Evolutionary conservation across 1,140 invertebrate genomes (phyloP).

Genomic region (Ceratina calcarata): DNA sequence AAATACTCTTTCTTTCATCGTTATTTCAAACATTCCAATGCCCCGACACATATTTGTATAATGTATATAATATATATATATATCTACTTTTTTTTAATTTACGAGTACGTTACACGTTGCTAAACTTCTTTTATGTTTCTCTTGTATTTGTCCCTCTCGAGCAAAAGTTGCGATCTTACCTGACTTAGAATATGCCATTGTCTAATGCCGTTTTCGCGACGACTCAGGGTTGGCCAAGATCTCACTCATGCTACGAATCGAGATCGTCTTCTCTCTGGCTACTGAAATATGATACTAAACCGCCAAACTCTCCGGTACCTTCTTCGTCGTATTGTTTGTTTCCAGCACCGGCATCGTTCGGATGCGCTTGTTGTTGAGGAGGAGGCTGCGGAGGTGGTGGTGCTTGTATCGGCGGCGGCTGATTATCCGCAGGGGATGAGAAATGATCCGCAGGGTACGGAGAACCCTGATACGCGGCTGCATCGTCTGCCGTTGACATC

Average conservation of each 20-base stretch:
- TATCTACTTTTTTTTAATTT: slow-evolving; percentile 19
- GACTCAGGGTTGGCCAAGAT: slow-evolving; percentile 76
- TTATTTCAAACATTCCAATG: slow-evolving; percentile 48
- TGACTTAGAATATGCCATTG: slow-evolving; percentile 27
- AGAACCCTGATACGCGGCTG: slow-evolving; percentile 75
- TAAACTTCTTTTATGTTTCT: slow-evolving; percentile 30
- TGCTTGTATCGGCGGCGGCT: slow-evolving; percentile 68
- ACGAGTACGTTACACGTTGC: slow-evolving; percentile 25
- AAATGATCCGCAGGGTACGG: slow-evolving; percentile 76
- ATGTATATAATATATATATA: slow-evolving; percentile 38
- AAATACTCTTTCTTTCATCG: slow-evolving; percentile 15
- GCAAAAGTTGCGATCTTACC: slow-evolving; percentile 59
- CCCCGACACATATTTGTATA: slow-evolving; percentile 31
- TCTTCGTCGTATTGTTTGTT: slow-evolving; percentile 80
- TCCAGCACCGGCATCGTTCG: slow-evolving; percentile 43
- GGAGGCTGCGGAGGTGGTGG: slow-evolving; percentile 68
- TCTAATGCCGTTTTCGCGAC: slow-evolving; percentile 33
- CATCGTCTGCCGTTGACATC: slow-evolving; percentile 76
- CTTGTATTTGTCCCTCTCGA: slow-evolving; percentile 42
- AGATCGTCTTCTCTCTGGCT: slow-evolving; percentile 90
- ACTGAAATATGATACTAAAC: slow-evolving; percentile 92
- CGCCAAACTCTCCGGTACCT: slow-evolving; percentile 88
- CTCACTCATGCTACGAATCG: slow-evolving; percentile 81
- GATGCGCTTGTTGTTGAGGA: slow-evolving; percentile 58
- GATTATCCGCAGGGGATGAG: slow-evolving; percentile 71